Evolutionary conservation across 2,113 vertebrate species (phyloP).

Genomic region (Cettia cetti): DNA sequence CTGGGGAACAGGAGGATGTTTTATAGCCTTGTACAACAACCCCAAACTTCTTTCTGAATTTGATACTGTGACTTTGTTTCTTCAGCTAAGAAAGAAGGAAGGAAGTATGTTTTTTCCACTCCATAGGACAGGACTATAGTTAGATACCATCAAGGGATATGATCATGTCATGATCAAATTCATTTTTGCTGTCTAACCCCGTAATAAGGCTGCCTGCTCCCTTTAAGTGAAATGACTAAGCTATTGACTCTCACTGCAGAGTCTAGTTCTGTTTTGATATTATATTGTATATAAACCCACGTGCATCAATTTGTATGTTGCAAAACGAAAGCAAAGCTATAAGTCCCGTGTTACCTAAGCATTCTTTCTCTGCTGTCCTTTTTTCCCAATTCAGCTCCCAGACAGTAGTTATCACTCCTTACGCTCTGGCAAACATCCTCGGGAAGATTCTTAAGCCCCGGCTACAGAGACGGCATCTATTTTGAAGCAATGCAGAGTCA

Average conservation of each 20-base stretch:
- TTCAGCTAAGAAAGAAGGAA: constrained; percentile 55
- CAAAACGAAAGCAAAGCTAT: constrained; percentile 59
- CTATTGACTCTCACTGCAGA: constrained; percentile 80
- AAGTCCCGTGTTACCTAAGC: constrained; percentile 70
- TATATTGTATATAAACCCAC: constrained; percentile 41
- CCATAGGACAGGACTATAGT: constrained; percentile 46
- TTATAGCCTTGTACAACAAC: constrained; percentile 33
- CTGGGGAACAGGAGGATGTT: constrained; percentile 35
- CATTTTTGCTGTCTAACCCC: constrained; percentile 78
- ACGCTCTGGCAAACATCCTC: constrained; percentile 54
- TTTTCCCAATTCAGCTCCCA: constrained; percentile 49
- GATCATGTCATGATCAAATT: constrained; percentile 60
- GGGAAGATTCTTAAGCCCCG: constrained; percentile 56
- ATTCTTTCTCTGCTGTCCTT: constrained; percentile 63
- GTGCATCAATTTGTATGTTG: constrained; percentile 46
- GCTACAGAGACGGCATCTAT: constrained; percentile 38
- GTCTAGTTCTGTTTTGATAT: constrained; percentile 55
- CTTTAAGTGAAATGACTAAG: constrained; percentile 82
- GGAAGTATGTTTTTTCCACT: constrained; percentile 51
- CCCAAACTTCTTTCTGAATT: constrained; percentile 66
- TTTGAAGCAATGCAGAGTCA: constrained; percentile 65
- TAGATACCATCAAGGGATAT: constrained; percentile 27
- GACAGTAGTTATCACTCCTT: constrained; percentile 66
- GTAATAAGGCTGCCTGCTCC: constrained; percentile 73
- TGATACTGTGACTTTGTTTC: constrained; percentile 19